Evolutionary conservation across 2,888 invertebrate genomes (phyloP).

Genomic region (Pristionchus japonicus): DNA sequence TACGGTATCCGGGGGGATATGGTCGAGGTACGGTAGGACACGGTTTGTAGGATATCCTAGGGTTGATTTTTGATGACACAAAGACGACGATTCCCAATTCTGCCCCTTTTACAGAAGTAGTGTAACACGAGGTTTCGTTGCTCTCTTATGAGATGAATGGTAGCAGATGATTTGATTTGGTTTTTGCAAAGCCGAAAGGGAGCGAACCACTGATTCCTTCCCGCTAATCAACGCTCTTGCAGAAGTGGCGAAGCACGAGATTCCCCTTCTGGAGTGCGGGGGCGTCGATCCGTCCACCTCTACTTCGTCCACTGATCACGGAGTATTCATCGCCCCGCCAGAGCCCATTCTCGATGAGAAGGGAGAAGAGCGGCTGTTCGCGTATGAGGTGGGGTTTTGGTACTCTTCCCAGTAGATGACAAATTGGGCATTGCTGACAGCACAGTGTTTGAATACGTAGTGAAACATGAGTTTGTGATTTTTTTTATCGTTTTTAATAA

Average conservation of each 20-base stretch:
- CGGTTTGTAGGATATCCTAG: background rate
- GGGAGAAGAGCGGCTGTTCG: slow-evolving; percentile 57
- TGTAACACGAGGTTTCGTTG: too few species aligned
- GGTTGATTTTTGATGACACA: too few species aligned
- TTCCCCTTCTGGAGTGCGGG: slow-evolving; percentile 51
- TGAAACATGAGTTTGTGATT: too few species aligned
- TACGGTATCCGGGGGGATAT: background rate
- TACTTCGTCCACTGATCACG: slow-evolving; percentile 81
- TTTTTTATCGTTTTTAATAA: too few species aligned
- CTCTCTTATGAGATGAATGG: too few species aligned
- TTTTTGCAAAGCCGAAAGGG: too few species aligned
- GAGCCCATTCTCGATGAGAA: slow-evolving; percentile 80
- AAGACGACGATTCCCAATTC: too few species aligned
- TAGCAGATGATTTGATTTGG: too few species aligned
- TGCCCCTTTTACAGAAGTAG: background rate
- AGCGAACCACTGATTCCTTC: too few species aligned
- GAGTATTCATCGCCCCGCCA: slow-evolving; percentile 94
- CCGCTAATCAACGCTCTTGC: background rate
- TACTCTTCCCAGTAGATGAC: too few species aligned
- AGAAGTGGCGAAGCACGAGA: slow-evolving; percentile 18
- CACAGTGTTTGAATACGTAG: too few species aligned
- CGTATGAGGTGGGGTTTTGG: slow-evolving; percentile 54
- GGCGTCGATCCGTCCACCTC: slow-evolving; percentile 44
- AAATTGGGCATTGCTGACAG: too few species aligned
- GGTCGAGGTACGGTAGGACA: background rate